phyloP scores from a whole-genome alignment of 1,140 invertebrate genomes.

The Homalodisca vitripennis region DNA sequence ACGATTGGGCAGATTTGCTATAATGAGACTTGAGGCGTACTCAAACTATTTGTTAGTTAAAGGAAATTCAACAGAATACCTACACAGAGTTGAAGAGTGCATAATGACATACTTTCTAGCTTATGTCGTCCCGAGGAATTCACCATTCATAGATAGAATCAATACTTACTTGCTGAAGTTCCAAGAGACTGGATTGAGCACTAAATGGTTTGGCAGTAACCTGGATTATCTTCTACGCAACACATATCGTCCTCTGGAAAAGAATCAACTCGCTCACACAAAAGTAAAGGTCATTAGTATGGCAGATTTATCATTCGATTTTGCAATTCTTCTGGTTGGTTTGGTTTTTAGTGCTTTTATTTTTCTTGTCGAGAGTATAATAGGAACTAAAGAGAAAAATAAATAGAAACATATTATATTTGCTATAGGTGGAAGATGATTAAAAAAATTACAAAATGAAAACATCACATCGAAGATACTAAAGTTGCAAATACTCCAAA shows the following conservation, averaged over 20 bases:
- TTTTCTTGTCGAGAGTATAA: not conserved
- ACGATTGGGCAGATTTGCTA: not conserved
- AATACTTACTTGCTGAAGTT: not conserved
- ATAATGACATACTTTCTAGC: not conserved
- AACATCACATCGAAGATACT: too few species aligned
- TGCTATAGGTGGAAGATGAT: too few species aligned
- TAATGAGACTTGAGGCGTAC: not conserved
- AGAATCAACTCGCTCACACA: too few species aligned
- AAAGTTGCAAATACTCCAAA: too few species aligned
- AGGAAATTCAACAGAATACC: not conserved
- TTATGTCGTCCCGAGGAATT: not conserved
- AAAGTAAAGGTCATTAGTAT: not conserved
- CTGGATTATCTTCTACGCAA: not conserved
- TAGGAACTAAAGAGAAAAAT: too few species aligned
- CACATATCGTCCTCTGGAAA: not conserved
- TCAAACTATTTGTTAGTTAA: not conserved
- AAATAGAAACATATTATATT: too few species aligned
- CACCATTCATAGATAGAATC: not conserved
- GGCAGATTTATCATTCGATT: not conserved
- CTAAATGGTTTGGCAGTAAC: not conserved
- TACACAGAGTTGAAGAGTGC: constrained; percentile 12
- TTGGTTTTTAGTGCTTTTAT: not conserved
- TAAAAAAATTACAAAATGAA: too few species aligned
- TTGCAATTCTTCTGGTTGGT: not conserved
- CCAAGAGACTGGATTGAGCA: not conserved